phyloP scores from a whole-genome alignment of 2,888 invertebrate genomes.

The Leptogaster cylindrica region DNA sequence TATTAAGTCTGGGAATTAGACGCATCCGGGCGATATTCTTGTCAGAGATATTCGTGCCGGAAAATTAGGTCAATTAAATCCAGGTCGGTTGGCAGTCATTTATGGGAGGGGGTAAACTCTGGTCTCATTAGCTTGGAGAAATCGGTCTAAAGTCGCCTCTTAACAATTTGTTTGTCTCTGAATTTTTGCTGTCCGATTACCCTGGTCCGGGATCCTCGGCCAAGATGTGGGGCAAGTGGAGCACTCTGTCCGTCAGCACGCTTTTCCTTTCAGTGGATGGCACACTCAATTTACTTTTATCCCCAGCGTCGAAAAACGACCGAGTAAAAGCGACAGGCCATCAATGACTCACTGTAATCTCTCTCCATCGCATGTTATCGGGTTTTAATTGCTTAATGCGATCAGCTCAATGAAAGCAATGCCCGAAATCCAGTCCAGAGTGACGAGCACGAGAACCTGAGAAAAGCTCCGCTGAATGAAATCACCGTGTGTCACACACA shows the following conservation, averaged over 20 bases:
- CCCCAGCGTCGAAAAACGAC: not conserved
- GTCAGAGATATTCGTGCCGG: too few species aligned
- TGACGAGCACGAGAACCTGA: constrained; percentile 34
- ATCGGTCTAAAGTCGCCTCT: too few species aligned
- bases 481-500: constrained; percentile 24
- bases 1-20: too few species aligned
- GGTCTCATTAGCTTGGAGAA: too few species aligned
- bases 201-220: not conserved
- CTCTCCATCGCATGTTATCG: constrained; percentile 40
- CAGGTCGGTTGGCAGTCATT: too few species aligned
- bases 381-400: constrained; percentile 47
- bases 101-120: too few species aligned
- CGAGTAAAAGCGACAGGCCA: constrained; percentile 30
- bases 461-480: constrained; percentile 21
- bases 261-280: constrained; percentile 20
- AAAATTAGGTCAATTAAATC: too few species aligned
- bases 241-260: constrained; percentile 1
- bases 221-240: not conserved
- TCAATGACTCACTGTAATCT: constrained; percentile 39
- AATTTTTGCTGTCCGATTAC: constrained; percentile 14
- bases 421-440: constrained; percentile 28
- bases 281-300: constrained; percentile 19
- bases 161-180: constrained; percentile 9
- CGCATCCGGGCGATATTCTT: too few species aligned
- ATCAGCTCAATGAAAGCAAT: constrained; percentile 41